A percentile compares a stretch with the other conserved stretches of the same genome.
Conservation (phyloP, 1,140 invertebrate genomes). For the Calephelis nemesis region DNA sequence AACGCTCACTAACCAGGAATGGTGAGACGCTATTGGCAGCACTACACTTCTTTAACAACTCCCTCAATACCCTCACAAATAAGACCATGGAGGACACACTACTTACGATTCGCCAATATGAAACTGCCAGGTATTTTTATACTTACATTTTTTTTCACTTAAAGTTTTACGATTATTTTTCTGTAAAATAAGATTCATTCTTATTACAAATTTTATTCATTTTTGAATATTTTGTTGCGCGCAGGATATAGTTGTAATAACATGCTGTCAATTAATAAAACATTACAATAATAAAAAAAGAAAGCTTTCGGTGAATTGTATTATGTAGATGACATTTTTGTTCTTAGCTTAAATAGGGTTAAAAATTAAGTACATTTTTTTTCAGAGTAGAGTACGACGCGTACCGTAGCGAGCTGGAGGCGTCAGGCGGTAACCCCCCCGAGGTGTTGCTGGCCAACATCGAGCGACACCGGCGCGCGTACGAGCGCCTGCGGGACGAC, state of each 20-base stretch:
- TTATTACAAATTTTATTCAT: too few relatives aligned
- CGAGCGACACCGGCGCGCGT: conserved; percentile 91
- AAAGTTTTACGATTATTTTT: too few relatives aligned
- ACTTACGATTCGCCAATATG: conserved; percentile 95
- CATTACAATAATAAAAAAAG: too few relatives aligned
- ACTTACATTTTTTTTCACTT: too few relatives aligned
- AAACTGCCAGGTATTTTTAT: conserved; percentile 85
- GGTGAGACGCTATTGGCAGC: conserved; percentile 94
- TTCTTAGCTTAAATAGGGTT: too few relatives aligned
- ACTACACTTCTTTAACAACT: conserved; percentile 97
- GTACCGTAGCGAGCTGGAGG: conserved; percentile 95
- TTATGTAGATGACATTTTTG: too few relatives aligned
- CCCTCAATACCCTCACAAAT: conserved; percentile 96
- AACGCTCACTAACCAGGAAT: conserved; percentile 95
- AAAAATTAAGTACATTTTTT: conserved; percentile 33
- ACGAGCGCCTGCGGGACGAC: conserved; percentile 94
- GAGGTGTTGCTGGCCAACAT: conserved; percentile 92
- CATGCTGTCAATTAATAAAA: too few relatives aligned
- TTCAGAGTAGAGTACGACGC: conserved; percentile 98
- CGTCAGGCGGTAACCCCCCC: conserved; percentile 80
- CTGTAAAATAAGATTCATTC: too few relatives aligned
- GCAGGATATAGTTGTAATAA: too few relatives aligned
- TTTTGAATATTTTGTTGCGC: too few relatives aligned
- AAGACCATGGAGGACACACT: conserved; percentile 98
- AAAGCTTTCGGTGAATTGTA: too few relatives aligned